Evolutionary conservation across 2,888 invertebrate species (phyloP), one percentile per base, ranked within the genome.

Genomic region (Herminia tarsipennalis): DNA sequence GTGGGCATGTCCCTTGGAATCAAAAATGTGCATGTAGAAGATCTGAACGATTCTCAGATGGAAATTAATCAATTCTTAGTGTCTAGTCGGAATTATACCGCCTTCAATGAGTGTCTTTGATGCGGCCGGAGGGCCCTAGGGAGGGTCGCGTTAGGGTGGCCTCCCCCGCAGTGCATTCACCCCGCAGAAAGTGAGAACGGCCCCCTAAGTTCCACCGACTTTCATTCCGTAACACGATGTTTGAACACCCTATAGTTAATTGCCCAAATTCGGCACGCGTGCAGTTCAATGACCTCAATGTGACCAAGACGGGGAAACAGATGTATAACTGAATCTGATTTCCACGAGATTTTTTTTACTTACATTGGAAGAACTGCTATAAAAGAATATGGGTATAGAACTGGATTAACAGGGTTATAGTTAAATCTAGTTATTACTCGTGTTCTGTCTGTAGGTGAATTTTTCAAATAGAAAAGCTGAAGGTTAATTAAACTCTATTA

Each of bases 141-240:
- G 80, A 73, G 82, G 79, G 73, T 73, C 68, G 76, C 72, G 69
- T 56, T 61, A 78, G 84, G 83, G 83, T 74, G 82, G 78, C 75
- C 78, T 62, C 83, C 83, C 86, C 83, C 81, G 76, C 57, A 81
- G 91, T 89, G 88, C 91, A 90, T 89, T 90, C 91, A 89, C 88
- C 91, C 88, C 88, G 79, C 70, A 75, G 88, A 89, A 89, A 90
- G 88, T 84, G 88, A 88, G 85, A 86, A 76, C 78, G 72, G 64
- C 78, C 81, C 84, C 83, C 78, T 67, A 73, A 68, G 72, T 70
- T 44, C 72, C 70, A 54, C 60, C 74, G 72, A 79, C 80, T 78
- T 82, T 81, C 84, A 83, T 87, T 81, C 85, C 84, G 73, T 73
- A 76, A 81, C 84, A 83, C 75, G 74, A 67, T 53, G 59, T 62